These are phyloP conservation scores for Lepidonotus clava DNA, from an alignment of 2,888 invertebrate species.

Conservation along the genomic window DNA sequence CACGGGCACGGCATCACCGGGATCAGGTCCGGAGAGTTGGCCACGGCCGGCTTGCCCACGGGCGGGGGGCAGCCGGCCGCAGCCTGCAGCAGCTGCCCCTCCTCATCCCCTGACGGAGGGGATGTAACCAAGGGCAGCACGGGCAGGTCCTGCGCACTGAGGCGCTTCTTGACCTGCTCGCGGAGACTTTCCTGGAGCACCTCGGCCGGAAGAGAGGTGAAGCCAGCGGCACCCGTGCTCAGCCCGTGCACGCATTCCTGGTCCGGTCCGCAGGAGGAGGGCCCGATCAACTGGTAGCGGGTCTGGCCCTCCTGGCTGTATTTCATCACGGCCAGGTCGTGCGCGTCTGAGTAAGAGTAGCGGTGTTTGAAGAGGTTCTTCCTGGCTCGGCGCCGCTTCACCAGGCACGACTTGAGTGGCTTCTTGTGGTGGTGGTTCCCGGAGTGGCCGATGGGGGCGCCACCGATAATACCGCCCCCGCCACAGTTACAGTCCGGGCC, in stretches of 20 bases:
- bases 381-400: constrained; percentile 40
- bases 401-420: constrained; percentile 63
- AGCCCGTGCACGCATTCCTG: constrained; percentile 54
- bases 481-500: not conserved
- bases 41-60: not conserved
- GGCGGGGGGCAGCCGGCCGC: not conserved
- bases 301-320: constrained; percentile 63
- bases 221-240: constrained; percentile 30
- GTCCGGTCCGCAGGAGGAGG: not conserved
- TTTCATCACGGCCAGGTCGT: constrained; percentile 59
- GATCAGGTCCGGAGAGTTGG: constrained; percentile 56
- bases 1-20: constrained; percentile 57
- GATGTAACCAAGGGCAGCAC: not conserved
- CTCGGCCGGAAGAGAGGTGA: constrained; percentile 38
- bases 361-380: constrained; percentile 57
- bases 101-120: not conserved
- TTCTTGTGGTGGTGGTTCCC: constrained; percentile 25
- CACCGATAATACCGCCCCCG: too few relatives aligned
- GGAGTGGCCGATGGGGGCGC: not conserved
- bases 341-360: constrained; percentile 64
- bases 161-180: constrained; percentile 42
- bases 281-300: constrained; percentile 60
- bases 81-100: too few relatives aligned
- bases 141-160: constrained; percentile 31
- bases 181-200: constrained; percentile 31